phyloP scores from a whole-genome alignment of 2,888 invertebrate species.

The Hirtodrosophila cameraria region DNA sequence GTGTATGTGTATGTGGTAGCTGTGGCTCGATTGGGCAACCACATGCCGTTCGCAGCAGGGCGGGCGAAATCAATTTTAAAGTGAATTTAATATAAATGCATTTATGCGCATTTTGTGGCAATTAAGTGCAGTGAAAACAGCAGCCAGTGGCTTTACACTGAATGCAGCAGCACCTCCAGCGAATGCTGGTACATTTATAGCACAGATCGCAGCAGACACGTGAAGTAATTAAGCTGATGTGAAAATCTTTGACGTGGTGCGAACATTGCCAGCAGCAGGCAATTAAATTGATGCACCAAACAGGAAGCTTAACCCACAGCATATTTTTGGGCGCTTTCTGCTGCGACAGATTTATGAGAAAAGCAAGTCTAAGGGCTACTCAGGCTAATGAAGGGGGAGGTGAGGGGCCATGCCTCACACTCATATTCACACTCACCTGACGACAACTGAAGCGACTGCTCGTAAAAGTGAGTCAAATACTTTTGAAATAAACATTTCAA shows the following conservation, averaged over 20 bases:
- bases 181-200: constrained; percentile 21
- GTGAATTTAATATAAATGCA: constrained; percentile 69
- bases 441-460: constrained; percentile 51
- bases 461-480: constrained; percentile 44
- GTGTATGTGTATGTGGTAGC: constrained; percentile 20
- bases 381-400: constrained; percentile 8
- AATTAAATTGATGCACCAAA: constrained; percentile 66
- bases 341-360: constrained; percentile 70
- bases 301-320: constrained; percentile 57
- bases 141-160: constrained; percentile 11
- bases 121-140: constrained; percentile 60
- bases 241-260: constrained; percentile 70
- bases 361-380: constrained; percentile 24
- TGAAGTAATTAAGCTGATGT: constrained; percentile 67
- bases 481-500: constrained; percentile 75
- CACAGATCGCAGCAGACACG: constrained; percentile 35
- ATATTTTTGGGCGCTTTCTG: constrained; percentile 26
- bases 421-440: constrained; percentile 64
- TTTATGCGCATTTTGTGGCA: constrained; percentile 68
- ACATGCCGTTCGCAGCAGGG: constrained; percentile 49
- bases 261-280: constrained; percentile 67
- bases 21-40: constrained; percentile 55
- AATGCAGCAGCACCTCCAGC: constrained; percentile 1
- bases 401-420: background rate
- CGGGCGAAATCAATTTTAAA: constrained; percentile 69